Conservation (phyloP, 2,888 invertebrate species). For the Polydrusus pterygomalis region DNA sequence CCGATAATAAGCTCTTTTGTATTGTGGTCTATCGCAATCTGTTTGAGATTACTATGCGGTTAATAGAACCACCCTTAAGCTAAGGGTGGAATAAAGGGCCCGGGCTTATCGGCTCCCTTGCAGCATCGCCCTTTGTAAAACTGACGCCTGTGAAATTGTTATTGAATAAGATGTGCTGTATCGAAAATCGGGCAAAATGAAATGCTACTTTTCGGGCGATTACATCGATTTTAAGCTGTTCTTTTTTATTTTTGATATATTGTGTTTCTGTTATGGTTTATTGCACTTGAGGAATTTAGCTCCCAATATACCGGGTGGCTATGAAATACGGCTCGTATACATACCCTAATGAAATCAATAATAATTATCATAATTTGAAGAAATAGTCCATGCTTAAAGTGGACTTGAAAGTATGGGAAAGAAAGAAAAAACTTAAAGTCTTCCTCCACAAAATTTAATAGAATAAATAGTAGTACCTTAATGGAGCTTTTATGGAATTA, state of each 20-base stretch:
- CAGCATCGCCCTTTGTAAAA: slow-evolving; percentile 63
- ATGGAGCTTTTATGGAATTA: no score
- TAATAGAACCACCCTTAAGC: slow-evolving; percentile 46
- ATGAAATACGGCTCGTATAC: no score
- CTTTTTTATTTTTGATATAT: not conserved
- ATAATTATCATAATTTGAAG: no score
- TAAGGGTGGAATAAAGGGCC: slow-evolving; percentile 52
- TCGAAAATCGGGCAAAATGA: slow-evolving; percentile 61
- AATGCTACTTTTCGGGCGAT: slow-evolving; percentile 59
- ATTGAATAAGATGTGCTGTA: slow-evolving; percentile 62
- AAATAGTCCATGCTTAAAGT: no score
- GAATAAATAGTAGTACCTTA: no score
- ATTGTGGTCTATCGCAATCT: slow-evolving; percentile 33
- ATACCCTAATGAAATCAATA: no score
- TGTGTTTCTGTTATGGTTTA: no score
- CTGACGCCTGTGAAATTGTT: slow-evolving; percentile 68
- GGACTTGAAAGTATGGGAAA: no score
- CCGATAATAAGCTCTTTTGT: slow-evolving; percentile 24
- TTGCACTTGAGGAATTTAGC: no score
- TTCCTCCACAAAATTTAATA: no score
- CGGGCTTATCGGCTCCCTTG: slow-evolving; percentile 65
- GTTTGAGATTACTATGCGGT: slow-evolving; percentile 48
- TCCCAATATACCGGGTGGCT: no score
- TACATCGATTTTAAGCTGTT: slow-evolving; percentile 52
- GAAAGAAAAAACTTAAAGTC: no score